Conservation (phyloP, 1,140 invertebrate genomes). For the Lerema accius region DNA sequence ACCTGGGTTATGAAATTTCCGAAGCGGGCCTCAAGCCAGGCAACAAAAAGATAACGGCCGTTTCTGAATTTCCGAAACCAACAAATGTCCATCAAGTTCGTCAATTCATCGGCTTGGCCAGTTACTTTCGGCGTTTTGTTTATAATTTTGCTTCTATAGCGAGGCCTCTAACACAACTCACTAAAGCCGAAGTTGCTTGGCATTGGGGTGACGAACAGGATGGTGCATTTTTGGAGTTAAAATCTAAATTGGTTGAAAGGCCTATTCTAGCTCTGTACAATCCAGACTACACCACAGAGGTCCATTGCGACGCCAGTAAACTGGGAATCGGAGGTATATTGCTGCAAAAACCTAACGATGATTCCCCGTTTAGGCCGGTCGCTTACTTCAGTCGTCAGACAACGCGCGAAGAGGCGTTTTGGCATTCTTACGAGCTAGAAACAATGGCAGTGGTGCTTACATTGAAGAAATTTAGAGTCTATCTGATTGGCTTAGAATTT, state of each 20-base stretch:
- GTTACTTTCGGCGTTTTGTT: conserved; percentile 5
- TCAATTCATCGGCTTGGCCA: conserved; percentile 5
- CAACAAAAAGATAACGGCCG: neutral
- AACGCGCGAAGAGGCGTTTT: conserved; percentile 17
- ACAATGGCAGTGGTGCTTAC: conserved; percentile 23
- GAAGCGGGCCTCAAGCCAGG: neutral
- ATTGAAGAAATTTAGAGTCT: conserved; percentile 27
- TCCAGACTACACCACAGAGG: neutral
- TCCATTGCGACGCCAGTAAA: conserved; percentile 8
- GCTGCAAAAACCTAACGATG: neutral
- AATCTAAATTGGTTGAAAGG: neutral
- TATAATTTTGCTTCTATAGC: neutral
- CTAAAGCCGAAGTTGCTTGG: neutral
- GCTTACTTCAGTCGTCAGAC: conserved; percentile 32
- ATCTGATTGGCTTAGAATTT: conserved; percentile 31
- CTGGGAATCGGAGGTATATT: neutral
- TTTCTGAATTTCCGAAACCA: conserved; percentile 10
- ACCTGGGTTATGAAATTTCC: conserved; percentile 2
- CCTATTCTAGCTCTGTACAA: neutral
- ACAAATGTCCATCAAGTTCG: conserved; percentile 9
- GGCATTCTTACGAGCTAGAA: conserved; percentile 33
- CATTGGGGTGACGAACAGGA: neutral
- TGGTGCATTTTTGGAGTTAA: neutral
- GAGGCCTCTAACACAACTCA: neutral
- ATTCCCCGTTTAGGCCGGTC: conserved; percentile 7